Evolutionary conservation across 2,888 invertebrate species (phyloP).

Genomic region (Hydrotaea diabolus): DNA sequence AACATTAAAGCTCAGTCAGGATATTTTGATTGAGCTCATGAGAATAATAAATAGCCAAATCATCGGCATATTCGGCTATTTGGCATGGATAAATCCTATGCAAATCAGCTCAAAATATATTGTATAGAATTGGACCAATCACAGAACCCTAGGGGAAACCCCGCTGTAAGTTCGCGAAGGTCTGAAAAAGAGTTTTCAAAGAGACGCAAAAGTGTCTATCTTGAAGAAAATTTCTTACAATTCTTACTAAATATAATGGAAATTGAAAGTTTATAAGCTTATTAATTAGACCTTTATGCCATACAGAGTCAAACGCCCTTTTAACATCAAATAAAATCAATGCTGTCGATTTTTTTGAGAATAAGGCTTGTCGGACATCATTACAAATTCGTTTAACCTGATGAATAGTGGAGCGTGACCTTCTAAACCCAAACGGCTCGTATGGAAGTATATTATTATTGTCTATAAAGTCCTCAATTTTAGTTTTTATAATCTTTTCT

Average conservation of each 20-base stretch:
- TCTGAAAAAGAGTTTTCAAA: not conserved
- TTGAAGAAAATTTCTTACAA: not conserved
- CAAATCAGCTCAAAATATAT: conserved; percentile 26
- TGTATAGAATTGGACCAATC: conserved; percentile 20
- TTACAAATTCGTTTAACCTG: not conserved
- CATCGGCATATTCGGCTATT: no score
- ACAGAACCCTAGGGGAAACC: conserved; percentile 41
- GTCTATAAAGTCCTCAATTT: not conserved
- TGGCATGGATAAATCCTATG: not conserved
- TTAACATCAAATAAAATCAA: not conserved
- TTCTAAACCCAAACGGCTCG: conserved; percentile 22
- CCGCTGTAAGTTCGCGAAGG: not conserved
- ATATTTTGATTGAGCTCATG: no score
- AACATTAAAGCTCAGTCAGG: no score
- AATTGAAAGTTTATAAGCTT: conserved; percentile 1
- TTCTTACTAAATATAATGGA: not conserved
- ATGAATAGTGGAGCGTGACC: not conserved
- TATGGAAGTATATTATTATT: not conserved
- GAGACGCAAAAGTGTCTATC: conserved; percentile 1
- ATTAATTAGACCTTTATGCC: not conserved
- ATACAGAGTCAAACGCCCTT: conserved; percentile 11
- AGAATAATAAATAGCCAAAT: no score
- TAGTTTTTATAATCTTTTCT: not conserved
- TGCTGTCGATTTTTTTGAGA: not conserved
- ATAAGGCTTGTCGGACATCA: not conserved